Conservation (phyloP, 2,113 vertebrate genomes). For the Rhegmatorhina hoffmannsi region DNA sequence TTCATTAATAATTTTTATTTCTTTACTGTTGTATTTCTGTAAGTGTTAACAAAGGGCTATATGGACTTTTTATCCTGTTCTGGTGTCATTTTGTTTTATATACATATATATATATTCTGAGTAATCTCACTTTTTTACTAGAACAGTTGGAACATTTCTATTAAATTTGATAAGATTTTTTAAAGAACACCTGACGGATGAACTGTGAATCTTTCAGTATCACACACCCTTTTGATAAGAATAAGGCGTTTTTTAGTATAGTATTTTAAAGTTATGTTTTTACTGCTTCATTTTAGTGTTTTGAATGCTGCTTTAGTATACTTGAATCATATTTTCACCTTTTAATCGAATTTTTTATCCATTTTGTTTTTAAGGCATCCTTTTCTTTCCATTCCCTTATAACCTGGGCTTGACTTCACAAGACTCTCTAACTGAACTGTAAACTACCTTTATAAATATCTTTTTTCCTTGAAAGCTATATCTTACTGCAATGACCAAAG, state of each 20-base stretch:
- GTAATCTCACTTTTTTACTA: neutral
- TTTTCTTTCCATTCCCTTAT: slow-evolving; percentile 4
- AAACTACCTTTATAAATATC: slow-evolving; percentile 68
- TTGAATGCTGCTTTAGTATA: neutral
- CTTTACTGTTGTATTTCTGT: neutral
- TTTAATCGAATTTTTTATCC: neutral
- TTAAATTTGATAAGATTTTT: neutral
- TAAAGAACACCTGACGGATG: neutral
- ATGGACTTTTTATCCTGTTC: neutral
- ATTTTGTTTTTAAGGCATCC: slow-evolving; percentile 14
- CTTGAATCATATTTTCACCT: neutral
- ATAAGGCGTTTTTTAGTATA: neutral
- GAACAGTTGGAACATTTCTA: neutral
- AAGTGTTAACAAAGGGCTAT: neutral
- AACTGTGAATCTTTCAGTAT: neutral
- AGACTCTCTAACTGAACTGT: slow-evolving; percentile 56
- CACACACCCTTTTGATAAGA: neutral
- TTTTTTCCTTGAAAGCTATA: slow-evolving; percentile 67
- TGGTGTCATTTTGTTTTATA: neutral
- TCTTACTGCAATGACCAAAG: slow-evolving; percentile 63
- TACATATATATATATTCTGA: neutral
- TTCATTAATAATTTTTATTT: neutral
- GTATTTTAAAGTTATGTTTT: slow-evolving; percentile 9
- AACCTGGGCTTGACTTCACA: slow-evolving; percentile 26
- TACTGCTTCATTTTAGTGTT: neutral